Evolutionary conservation across 1,140 invertebrate species (phyloP).

Genomic region (Oppia nitens): DNA sequence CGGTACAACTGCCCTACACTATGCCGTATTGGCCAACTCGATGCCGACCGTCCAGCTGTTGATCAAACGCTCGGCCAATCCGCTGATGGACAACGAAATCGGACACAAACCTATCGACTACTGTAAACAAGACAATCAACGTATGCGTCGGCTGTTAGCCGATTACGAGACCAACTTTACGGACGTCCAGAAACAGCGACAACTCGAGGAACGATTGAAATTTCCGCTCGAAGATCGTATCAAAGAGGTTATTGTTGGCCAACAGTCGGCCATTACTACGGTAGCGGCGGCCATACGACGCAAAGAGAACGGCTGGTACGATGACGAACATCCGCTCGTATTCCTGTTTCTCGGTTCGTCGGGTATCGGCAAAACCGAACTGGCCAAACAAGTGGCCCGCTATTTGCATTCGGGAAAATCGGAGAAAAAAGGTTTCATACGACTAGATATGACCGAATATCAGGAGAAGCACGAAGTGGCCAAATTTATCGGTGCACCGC

Average conservation of each 20-base stretch:
- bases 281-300: constrained; percentile 69
- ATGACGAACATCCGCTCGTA: constrained; percentile 77
- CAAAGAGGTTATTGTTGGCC: constrained; percentile 68
- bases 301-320: constrained; percentile 76
- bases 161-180: constrained; percentile 32
- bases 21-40: constrained; percentile 64
- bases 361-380: constrained; percentile 71
- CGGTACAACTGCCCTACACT: constrained; percentile 76
- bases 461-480: constrained; percentile 81
- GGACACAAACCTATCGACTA: constrained; percentile 62
- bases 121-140: constrained; percentile 34
- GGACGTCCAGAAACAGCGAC: constrained; percentile 35
- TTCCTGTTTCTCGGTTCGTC: constrained; percentile 88
- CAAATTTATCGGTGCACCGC: constrained; percentile 80
- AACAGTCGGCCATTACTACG: constrained; percentile 66
- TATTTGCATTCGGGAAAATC: constrained; percentile 70
- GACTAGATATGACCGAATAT: constrained; percentile 90
- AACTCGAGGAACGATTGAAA: constrained; percentile 60
- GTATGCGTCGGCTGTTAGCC: constrained; percentile 36
- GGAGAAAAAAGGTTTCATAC: constrained; percentile 48
- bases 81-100: constrained; percentile 46
- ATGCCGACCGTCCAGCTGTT: constrained; percentile 34
- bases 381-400: constrained; percentile 58
- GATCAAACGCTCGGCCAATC: constrained; percentile 33
- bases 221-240: constrained; percentile 73